Conservation (phyloP, 64 coral and sea anemone species). For the Dendrophyllia cribrosa region DNA sequence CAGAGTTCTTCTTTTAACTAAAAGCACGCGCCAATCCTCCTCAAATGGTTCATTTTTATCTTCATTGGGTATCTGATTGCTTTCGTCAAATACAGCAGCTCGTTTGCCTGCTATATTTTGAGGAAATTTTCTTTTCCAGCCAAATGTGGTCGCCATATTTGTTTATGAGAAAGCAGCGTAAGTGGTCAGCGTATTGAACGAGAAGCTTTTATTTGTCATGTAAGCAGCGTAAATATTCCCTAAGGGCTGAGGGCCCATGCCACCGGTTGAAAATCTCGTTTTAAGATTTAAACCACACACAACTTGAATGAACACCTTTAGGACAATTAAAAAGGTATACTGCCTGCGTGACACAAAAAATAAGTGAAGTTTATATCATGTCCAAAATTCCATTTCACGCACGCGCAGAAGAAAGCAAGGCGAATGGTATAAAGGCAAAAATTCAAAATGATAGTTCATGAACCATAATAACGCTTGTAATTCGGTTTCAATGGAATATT, state of each 20-base stretch:
- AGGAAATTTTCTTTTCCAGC: constrained; percentile 77
- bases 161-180: constrained; percentile 31
- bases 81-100: constrained; percentile 75
- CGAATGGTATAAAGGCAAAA: too few relatives aligned
- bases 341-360: too few relatives aligned
- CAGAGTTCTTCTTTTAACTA: constrained; percentile 47
- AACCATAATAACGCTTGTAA: too few relatives aligned
- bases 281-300: too few relatives aligned
- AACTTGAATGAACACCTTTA: too few relatives aligned
- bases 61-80: constrained; percentile 31
- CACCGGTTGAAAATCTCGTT: too few relatives aligned
- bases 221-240: neutral
- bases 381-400: too few relatives aligned
- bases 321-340: too few relatives aligned
- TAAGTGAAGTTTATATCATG: too few relatives aligned
- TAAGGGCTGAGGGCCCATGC: neutral
- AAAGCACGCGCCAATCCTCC: constrained; percentile 50
- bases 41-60: constrained; percentile 47
- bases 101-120: constrained; percentile 66
- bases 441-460: too few relatives aligned
- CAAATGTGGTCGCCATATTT: constrained; percentile 85
- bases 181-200: constrained; percentile 31
- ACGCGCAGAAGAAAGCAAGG: too few relatives aligned
- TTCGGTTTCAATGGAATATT: too few relatives aligned
- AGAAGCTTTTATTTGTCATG: neutral